phyloP scores from a whole-genome alignment of 1,140 invertebrate genomes.

The Coenobita brevimanus region DNA sequence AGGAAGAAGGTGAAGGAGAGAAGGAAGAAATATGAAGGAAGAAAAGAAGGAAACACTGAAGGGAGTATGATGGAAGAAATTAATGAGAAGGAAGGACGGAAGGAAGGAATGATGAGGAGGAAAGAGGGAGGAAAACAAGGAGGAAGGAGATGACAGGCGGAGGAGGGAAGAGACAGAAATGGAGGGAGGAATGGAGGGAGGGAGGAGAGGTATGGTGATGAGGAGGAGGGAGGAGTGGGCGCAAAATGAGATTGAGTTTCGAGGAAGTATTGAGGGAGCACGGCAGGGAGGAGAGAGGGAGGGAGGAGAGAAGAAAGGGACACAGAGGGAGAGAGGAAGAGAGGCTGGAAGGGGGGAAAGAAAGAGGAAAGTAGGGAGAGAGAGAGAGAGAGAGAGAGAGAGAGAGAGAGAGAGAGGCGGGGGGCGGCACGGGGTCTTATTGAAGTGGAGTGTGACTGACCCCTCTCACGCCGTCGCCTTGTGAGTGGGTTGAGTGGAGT shows the following conservation, averaged over 20 bases:
- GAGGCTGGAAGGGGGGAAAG: too few species aligned
- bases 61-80: background rate
- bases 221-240: background rate
- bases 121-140: background rate
- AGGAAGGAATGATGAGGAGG: background rate
- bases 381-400: background rate
- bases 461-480: too few species aligned
- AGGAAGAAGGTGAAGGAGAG: background rate
- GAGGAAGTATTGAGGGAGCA: background rate
- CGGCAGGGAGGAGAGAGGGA: background rate
- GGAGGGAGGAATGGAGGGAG: too few species aligned
- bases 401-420: conserved; percentile 8
- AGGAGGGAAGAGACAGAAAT: background rate
- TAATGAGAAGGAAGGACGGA: background rate
- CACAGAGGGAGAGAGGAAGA: background rate
- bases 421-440: background rate
- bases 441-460: too few species aligned
- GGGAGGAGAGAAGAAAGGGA: background rate
- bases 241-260: too few species aligned
- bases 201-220: background rate
- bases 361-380: background rate
- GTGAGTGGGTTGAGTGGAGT: too few species aligned
- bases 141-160: background rate
- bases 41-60: background rate
- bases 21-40: background rate